Conservation (phyloP, 2,888 invertebrate genomes). For the Cataglyphis altisquamis region DNA sequence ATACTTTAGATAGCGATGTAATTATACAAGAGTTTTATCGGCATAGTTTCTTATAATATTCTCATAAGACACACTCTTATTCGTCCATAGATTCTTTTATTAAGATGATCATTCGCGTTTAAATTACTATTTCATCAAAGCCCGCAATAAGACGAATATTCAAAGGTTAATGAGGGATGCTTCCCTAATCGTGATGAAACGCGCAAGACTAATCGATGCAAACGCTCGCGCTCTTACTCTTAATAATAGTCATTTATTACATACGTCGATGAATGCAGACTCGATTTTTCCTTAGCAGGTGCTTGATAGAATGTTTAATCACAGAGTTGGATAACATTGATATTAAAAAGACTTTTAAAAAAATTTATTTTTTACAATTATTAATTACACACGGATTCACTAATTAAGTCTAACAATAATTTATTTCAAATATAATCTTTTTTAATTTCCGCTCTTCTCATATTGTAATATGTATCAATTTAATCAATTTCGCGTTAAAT, state of each 20-base stretch:
- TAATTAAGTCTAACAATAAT: neutral
- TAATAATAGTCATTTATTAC: conserved; percentile 46
- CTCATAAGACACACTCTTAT: neutral
- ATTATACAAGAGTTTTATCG: neutral
- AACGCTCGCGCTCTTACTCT: conserved; percentile 38
- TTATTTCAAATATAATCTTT: neutral
- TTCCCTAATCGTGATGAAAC: conserved; percentile 40
- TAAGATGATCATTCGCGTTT: neutral
- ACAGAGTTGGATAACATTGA: neutral
- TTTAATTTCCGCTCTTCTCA: neutral
- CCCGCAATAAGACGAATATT: conserved; percentile 38
- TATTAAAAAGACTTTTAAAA: neutral
- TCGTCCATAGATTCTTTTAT: neutral
- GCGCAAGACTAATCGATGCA: conserved; percentile 50
- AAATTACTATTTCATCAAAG: conserved; percentile 9
- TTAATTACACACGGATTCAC: neutral
- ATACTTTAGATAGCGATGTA: conserved; percentile 11
- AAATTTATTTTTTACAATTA: conserved; percentile 8
- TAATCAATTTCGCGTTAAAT: neutral
- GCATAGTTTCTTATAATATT: neutral
- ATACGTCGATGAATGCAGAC: conserved; percentile 16
- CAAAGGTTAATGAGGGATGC: conserved; percentile 48
- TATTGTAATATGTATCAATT: neutral
- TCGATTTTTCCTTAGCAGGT: conserved; percentile 10
- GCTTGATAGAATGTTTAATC: conserved; percentile 34